phyloP scores from a whole-genome alignment of 2,113 vertebrate species.

The Guaruba guarouba region DNA sequence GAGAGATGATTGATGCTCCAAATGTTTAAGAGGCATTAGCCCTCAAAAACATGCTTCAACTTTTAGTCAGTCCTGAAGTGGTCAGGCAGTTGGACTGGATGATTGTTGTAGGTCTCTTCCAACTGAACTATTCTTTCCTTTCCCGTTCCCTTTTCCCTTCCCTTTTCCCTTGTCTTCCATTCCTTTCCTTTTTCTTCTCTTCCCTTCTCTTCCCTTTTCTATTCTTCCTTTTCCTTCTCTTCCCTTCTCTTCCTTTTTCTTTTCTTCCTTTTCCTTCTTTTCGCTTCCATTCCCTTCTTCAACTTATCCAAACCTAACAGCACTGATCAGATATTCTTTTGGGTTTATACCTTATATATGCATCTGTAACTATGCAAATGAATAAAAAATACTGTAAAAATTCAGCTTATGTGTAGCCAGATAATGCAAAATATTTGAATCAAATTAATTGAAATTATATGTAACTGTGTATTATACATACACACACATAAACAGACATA shows the following conservation, averaged over 20 bases:
- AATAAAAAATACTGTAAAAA: background rate
- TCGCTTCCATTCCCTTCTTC: background rate
- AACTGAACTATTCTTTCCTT: background rate
- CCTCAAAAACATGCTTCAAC: background rate
- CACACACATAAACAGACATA: background rate
- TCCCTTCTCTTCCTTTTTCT: background rate
- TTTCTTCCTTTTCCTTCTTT: no score
- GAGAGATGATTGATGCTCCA: background rate
- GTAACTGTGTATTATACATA: background rate
- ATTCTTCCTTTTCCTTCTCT: background rate
- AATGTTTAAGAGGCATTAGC: background rate
- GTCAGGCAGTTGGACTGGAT: background rate
- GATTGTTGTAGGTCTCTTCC: rapidly evolving
- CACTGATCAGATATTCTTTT: background rate
- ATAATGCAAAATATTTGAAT: background rate
- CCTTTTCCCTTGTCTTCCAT: no score
- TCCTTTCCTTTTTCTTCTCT: no score
- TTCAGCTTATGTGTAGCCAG: background rate
- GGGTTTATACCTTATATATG: background rate
- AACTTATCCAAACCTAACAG: background rate
- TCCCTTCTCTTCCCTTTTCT: no score
- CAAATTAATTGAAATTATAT: background rate
- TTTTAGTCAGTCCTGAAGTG: background rate
- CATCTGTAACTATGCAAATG: background rate
- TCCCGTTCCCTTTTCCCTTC: no score